These are phyloP conservation scores for Petrolisthes cinctipes DNA, from an alignment of 2,888 invertebrate genomes.

Conservation along the genomic window DNA sequence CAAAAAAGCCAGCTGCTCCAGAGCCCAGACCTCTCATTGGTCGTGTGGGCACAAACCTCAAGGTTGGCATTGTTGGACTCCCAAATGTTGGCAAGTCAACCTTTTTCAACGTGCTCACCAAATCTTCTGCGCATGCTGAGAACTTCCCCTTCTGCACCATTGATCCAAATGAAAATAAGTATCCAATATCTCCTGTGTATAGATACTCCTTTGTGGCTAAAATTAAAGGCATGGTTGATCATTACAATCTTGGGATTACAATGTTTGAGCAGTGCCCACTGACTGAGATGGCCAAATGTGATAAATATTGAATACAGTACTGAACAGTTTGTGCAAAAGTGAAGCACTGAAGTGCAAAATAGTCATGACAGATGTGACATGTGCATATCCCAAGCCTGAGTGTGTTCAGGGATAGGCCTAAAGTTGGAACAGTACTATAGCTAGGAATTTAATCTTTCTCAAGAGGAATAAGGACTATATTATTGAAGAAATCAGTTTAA, in stretches of 20 bases:
- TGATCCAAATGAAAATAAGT: conserved; percentile 99
- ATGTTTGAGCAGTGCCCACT: too few species aligned
- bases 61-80: conserved; percentile 94
- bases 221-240: not conserved
- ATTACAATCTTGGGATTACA: too few species aligned
- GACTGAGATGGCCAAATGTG: too few species aligned
- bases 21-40: conserved; percentile 92
- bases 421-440: too few species aligned
- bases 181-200: conserved; percentile 69
- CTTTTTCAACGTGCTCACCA: conserved; percentile 98
- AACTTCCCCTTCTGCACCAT: conserved; percentile 99
- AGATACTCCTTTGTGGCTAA: not conserved
- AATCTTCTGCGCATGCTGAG: conserved; percentile 96
- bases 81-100: conserved; percentile 99
- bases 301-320: too few species aligned
- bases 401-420: too few species aligned
- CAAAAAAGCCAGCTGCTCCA: conserved; percentile 82
- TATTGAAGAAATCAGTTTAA: too few species aligned
- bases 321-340: not conserved
- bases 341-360: too few species aligned
- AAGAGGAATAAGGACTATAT: too few species aligned
- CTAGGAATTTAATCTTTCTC: too few species aligned
- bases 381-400: too few species aligned
- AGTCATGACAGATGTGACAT: too few species aligned
- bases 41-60: conserved; percentile 93